A percentile compares a stretch with the other conserved stretches of the same genome.
Evolutionary conservation across 2,113 vertebrate genomes (phyloP).

Genomic region (Pseudolaguvia tuberculata): DNA sequence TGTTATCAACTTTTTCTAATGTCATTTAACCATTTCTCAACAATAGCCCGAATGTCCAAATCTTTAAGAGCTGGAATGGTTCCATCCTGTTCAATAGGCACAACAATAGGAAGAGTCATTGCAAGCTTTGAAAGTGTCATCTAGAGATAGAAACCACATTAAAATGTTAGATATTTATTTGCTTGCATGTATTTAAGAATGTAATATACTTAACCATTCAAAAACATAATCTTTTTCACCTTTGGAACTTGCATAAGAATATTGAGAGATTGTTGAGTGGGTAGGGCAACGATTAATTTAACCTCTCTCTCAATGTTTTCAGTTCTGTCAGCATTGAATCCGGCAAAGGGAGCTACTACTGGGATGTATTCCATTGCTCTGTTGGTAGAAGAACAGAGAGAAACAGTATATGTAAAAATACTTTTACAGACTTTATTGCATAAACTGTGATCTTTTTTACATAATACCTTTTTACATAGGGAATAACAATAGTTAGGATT

Average conservation of each 20-base stretch:
- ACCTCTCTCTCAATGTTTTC: constrained; percentile 66
- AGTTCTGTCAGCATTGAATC: constrained; percentile 49
- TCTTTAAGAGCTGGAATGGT: constrained; percentile 13
- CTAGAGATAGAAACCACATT: constrained; percentile 55
- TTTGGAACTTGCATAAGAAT: constrained; percentile 66
- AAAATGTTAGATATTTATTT: constrained; percentile 6
- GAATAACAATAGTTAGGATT: constrained; percentile 56
- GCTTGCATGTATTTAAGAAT: not conserved
- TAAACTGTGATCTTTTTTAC: not conserved
- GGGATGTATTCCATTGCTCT: constrained; percentile 64
- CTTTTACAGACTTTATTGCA: not conserved
- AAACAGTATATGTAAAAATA: not conserved
- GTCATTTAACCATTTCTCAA: constrained; percentile 50
- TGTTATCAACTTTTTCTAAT: constrained; percentile 36
- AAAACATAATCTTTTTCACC: constrained; percentile 48
- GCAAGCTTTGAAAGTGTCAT: constrained; percentile 59
- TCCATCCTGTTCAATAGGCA: constrained; percentile 61
- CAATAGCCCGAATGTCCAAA: constrained; percentile 4
- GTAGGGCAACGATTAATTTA: constrained; percentile 63
- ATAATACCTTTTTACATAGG: constrained; percentile 62
- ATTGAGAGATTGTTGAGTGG: constrained; percentile 66
- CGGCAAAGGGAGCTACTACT: constrained; percentile 47
- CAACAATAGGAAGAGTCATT: constrained; percentile 62
- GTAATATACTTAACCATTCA: not conserved
- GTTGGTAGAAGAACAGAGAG: constrained; percentile 16